Conservation (phyloP, 2,797 vertebrate genomes). For the Sebastes alutus region DNA sequence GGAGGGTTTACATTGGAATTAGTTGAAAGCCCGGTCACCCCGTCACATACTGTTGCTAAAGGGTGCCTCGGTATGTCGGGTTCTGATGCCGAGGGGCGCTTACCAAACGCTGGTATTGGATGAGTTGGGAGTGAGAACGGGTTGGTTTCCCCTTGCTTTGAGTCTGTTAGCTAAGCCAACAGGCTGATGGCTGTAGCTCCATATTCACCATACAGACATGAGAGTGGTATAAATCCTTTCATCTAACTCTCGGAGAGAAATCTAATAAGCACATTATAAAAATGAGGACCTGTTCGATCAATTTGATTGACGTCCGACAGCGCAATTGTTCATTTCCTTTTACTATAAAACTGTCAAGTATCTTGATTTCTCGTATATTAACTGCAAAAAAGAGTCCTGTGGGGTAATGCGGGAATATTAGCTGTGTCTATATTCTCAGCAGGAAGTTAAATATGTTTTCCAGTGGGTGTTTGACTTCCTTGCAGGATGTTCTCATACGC, state of each 20-base stretch:
- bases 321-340: background rate
- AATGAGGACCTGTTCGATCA: background rate
- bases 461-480: background rate
- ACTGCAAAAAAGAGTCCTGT: background rate
- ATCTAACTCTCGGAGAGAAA: background rate
- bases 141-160: background rate
- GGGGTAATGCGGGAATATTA: background rate
- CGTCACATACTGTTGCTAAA: no score
- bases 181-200: background rate
- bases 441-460: background rate
- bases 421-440: background rate
- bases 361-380: background rate
- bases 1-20: no score
- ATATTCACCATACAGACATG: background rate
- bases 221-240: background rate
- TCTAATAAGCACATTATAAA: background rate
- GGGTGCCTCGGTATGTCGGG: no score
- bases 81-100: no score
- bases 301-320: background rate
- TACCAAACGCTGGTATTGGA: no score
- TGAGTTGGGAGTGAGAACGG: no score
- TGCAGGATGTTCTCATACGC: no score
- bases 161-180: background rate
- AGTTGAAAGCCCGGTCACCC: no score
- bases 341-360: background rate